Conservation (phyloP, 2,797 vertebrate species). For the Pangasius larnaudii region DNA sequence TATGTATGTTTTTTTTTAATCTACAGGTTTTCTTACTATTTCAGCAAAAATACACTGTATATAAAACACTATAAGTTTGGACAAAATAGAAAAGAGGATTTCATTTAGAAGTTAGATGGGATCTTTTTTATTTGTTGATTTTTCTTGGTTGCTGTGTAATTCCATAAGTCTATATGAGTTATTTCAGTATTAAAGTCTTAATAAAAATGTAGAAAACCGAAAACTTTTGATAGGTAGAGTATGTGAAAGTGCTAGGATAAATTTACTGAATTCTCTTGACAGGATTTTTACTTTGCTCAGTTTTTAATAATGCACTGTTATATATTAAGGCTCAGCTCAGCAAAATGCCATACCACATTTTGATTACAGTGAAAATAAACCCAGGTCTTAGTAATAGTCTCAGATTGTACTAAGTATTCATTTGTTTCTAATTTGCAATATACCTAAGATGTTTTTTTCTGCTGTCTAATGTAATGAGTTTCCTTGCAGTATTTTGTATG, state of each 20-base stretch:
- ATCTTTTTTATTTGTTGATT: neutral
- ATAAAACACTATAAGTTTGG: neutral
- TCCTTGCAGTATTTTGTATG: slow-evolving; percentile 88
- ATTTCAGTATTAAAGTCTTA: neutral
- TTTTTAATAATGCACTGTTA: neutral
- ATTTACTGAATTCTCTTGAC: neutral
- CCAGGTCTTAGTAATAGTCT: neutral
- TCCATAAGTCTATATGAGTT: neutral
- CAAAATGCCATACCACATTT: neutral
- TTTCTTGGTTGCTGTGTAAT: neutral
- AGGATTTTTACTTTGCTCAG: neutral
- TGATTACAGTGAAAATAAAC: neutral
- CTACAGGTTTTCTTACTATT: neutral
- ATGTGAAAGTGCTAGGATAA: neutral
- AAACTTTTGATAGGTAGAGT: neutral
- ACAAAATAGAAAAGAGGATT: neutral
- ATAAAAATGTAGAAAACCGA: neutral
- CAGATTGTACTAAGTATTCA: neutral
- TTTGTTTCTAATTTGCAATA: neutral
- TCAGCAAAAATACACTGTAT: neutral
- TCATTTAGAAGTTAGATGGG: neutral
- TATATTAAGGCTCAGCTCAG: neutral
- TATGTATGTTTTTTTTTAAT: neutral
- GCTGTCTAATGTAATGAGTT: neutral
- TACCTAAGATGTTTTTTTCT: neutral